Percentiles rank a stretch among this genome's conserved stretches.
Conservation (phyloP, 2,113 vertebrate genomes). For the Alouatta palliata region DNA sequence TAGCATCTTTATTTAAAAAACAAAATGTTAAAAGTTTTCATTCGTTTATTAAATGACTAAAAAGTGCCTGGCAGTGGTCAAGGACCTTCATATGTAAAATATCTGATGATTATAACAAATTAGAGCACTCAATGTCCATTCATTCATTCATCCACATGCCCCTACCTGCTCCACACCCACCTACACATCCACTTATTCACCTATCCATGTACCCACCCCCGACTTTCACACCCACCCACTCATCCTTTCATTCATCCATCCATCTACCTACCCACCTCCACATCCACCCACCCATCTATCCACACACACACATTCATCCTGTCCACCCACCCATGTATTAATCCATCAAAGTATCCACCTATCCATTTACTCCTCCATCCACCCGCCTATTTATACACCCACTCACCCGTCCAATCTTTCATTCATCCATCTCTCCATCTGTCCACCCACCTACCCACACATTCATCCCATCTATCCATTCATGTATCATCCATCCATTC, state of each 20-base stretch:
- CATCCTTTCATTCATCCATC: too few relatives aligned
- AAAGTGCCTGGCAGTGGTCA: neutral
- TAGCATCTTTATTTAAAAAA: neutral
- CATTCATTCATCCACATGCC: too few relatives aligned
- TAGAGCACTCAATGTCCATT: neutral
- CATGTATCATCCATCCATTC: too few relatives aligned
- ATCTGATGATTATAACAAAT: neutral
- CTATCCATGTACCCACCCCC: too few relatives aligned
- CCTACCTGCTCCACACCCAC: neutral
- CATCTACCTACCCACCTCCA: too few relatives aligned
- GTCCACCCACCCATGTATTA: neutral
- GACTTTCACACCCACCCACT: accelerated
- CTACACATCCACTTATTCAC: neutral
- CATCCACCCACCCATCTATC: neutral
- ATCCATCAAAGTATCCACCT: neutral
- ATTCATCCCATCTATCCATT: too few relatives aligned
- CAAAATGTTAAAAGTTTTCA: neutral
- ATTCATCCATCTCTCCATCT: neutral
- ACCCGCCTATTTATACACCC: accelerated
- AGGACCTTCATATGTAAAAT: neutral
- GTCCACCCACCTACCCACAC: neutral
- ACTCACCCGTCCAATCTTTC: too few relatives aligned
- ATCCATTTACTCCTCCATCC: neutral
- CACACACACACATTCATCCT: neutral
- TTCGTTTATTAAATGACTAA: neutral